Percentiles rank a stretch among this genome's conserved stretches.
These are phyloP conservation scores for Pycnonotus jocosus DNA, from an alignment of 2,113 vertebrate genomes.

Conservation along the genomic window DNA sequence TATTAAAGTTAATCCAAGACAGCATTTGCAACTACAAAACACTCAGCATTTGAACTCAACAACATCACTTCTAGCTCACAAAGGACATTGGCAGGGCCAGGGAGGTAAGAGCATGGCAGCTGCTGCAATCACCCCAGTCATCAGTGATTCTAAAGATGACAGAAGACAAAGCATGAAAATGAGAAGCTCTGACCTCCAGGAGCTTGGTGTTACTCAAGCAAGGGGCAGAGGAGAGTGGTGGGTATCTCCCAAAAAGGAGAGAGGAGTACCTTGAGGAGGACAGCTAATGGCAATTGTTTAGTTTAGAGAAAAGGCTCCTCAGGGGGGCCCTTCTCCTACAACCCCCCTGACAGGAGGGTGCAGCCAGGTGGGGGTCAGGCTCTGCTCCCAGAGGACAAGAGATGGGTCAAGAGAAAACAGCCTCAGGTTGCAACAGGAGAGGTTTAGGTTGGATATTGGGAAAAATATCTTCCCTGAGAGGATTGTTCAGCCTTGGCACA, in stretches of 20 bases:
- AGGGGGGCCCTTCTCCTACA: not conserved
- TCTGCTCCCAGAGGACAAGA: not conserved
- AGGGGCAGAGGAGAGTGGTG: not conserved
- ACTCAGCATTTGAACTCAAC: not conserved
- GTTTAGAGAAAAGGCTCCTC: not conserved
- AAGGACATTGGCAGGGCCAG: not conserved
- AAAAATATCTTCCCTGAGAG: not conserved
- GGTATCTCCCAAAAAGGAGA: not conserved
- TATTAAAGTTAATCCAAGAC: slow-evolving; percentile 29
- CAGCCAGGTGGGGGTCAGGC: not conserved
- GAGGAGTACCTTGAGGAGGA: not conserved
- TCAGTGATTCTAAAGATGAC: not conserved
- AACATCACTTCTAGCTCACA: not conserved
- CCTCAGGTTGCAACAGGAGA: not conserved
- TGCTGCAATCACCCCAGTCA: not conserved
- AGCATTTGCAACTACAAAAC: not conserved
- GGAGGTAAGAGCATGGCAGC: not conserved
- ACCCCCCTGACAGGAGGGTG: not conserved
- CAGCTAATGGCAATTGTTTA: not conserved
- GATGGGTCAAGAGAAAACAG: not conserved
- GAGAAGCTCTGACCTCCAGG: not conserved
- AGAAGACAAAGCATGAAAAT: not conserved
- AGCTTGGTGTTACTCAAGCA: not conserved
- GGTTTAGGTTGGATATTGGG: not conserved
- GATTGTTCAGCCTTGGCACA: not conserved